Conservation (phyloP, 2,888 invertebrate genomes). For the Drosophila putrida region DNA sequence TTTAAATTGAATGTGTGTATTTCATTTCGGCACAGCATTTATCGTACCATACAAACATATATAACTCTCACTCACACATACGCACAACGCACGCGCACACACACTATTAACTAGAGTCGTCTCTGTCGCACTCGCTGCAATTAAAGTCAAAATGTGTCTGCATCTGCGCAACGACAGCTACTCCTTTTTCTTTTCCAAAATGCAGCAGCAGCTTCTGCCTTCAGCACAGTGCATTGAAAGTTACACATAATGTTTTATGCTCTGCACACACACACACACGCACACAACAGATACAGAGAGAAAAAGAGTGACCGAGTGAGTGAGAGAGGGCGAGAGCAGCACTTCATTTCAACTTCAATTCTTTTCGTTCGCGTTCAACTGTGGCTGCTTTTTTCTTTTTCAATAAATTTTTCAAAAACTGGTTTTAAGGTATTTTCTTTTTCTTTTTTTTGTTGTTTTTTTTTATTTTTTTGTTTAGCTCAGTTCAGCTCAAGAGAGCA, state of each 20-base stretch:
- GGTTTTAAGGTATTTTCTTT: conserved; percentile 83
- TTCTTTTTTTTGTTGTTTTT: conserved; percentile 20
- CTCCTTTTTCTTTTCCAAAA: conserved; percentile 75
- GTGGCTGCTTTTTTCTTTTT: conserved; percentile 60
- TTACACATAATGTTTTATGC: conserved; percentile 64
- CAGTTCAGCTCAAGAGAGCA: conserved; percentile 23
- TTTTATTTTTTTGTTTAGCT: conserved; percentile 5
- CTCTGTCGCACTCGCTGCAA: conserved; percentile 70
- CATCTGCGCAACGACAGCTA: conserved; percentile 69
- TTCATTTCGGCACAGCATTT: conserved; percentile 66
- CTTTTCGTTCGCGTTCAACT: conserved; percentile 42
- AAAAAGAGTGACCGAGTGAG: conserved; percentile 15
- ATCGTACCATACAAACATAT: conserved; percentile 33
- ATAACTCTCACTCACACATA: conserved; percentile 30
- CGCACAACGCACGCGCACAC: conserved; percentile 19
- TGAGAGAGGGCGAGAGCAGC: conserved; percentile 38
- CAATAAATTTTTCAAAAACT: conserved; percentile 77
- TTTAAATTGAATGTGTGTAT: conserved; percentile 53
- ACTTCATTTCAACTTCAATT: conserved; percentile 77
- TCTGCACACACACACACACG: conserved; percentile 29
- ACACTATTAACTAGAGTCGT: conserved; percentile 55
- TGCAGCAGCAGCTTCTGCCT: conserved; percentile 77
- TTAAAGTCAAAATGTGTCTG: conserved; percentile 73
- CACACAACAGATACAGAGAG: conserved; percentile 25
- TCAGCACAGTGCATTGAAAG: conserved; percentile 73